Evolutionary conservation across 2,113 vertebrate species (phyloP), one percentile per base, ranked within the genome.

Genomic region (Caranx melampygus): DNA sequence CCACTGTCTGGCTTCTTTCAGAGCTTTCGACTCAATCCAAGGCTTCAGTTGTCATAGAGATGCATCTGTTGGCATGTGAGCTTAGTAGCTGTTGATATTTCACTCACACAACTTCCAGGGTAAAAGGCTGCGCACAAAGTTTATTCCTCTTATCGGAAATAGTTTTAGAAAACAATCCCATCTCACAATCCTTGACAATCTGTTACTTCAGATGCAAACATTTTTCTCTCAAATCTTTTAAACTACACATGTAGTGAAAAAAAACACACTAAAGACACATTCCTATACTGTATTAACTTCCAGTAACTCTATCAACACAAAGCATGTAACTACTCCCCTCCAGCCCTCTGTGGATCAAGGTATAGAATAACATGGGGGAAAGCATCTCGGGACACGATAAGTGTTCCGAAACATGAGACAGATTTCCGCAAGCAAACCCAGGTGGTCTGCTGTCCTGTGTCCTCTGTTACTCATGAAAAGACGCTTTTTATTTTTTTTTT

Each of bases 381-480:
- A 72, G 58, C 80, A 79, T 83, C 74, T 74, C 52, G 72, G 70
- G 86, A 58, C 35, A 58, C n/a, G 34, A 20, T 78, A 85, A 79
- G 76, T 79, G 76, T 59, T 87, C 83, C 85, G 92, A 87, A 92
- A 88, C 84, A 88, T 70, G 86, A 89, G 78, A 91, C 90, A 73
- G 65, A 79, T 82, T 84, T 88, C 78, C 58, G n/a, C 72, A 73
- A 88, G 87, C 69, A 79, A 68, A 84, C 81, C 88, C 87, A 86
- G 84, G 87, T 93, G 89, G 81, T 92, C 89, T 84, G 44, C 20
- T 34, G 35, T 70, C 73, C n/a, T 44, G 40, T 26, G 9, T 68
- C 79, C 68, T 78, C 64, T 72, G 66, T 80, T 82, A 62, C 51
- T 76, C 55, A 49, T 77, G 58, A 84, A 85, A 89, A 65, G 88